These are phyloP conservation scores for Noctua janthina DNA, from an alignment of 2,888 invertebrate species.

Conservation along the genomic window DNA sequence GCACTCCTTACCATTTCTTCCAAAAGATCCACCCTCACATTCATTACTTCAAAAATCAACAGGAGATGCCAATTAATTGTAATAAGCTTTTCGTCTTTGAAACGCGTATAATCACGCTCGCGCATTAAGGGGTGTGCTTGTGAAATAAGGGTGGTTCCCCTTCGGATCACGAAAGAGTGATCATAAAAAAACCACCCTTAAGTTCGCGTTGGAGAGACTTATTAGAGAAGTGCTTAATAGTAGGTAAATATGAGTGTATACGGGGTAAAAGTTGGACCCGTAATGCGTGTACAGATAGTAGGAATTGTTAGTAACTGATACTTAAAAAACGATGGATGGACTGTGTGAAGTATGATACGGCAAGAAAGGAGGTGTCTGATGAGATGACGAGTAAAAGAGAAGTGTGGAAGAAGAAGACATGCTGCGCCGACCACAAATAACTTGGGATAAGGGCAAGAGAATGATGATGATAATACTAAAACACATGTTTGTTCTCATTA, in stretches of 20 bases:
- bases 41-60: conserved; percentile 64
- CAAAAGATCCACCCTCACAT: conserved; percentile 29
- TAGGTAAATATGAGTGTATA: conserved; percentile 63
- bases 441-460: not conserved
- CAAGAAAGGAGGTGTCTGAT: too few species aligned
- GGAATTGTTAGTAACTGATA: not conserved
- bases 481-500: not conserved
- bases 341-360: not conserved
- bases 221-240: conserved; percentile 69
- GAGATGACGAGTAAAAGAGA: too few species aligned
- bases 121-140: conserved; percentile 61
- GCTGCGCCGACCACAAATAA: too few species aligned
- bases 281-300: not conserved
- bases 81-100: conserved; percentile 69
- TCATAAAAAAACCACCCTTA: conserved; percentile 69
- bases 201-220: conserved; percentile 67
- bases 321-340: not conserved
- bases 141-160: conserved; percentile 60
- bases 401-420: too few species aligned
- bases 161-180: conserved; percentile 62
- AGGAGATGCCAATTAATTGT: conserved; percentile 67
- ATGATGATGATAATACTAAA: not conserved
- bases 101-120: conserved; percentile 68
- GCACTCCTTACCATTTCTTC: conserved; percentile 8
- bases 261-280: conserved; percentile 13